Evolutionary conservation across 2,113 vertebrate genomes (phyloP), one percentile per base, ranked within the genome.

Genomic region (Chionodraco myersi): DNA sequence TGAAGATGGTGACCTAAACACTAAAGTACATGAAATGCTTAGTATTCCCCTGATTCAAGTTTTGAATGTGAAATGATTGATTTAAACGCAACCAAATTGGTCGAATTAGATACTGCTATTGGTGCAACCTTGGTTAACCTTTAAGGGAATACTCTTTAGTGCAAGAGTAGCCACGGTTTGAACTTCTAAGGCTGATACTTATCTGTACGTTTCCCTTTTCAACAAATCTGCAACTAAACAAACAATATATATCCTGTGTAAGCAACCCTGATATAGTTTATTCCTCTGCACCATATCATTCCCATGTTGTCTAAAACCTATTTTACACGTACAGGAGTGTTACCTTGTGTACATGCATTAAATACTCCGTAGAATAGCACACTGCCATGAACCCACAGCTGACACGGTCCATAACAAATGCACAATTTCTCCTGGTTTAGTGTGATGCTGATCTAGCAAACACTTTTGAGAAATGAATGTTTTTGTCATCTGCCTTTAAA

Each of bases 11-110:
- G 21, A 67, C 12, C 9, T 41, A 21, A 77, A 82, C 14, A 72
- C 26, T 21, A n/a, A n/a, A 78, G 59, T 70, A 81, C 74, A 83
- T 77, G 36, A 73, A 75, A 70, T 60, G 34, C 30, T 18, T 54
- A 64, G 15, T 44, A 63, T 57, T 75, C 53, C 72, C 65, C 66
- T 64, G 44, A 85, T 63, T 10, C 64, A 51, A 23, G 34, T 11
- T 54, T 10, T 41, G 5, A 69, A 69, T 59, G 53, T 62, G 30
- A 69, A 61, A 64, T 10, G 74, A 79, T 67, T 62, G 26, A 65
- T 66, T 86, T 36, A 7, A 61, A 66, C 6, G 34, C 61, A 77
- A 82, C 74, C 61, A 54, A 57, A 68, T 16, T 41, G 76, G 18
- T 41, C 30, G 52, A 77, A 66, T 75, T 36, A 53, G 66, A 5